Evolutionary conservation across 2,797 vertebrate species (phyloP).

Genomic region (Australoheros facetus): DNA sequence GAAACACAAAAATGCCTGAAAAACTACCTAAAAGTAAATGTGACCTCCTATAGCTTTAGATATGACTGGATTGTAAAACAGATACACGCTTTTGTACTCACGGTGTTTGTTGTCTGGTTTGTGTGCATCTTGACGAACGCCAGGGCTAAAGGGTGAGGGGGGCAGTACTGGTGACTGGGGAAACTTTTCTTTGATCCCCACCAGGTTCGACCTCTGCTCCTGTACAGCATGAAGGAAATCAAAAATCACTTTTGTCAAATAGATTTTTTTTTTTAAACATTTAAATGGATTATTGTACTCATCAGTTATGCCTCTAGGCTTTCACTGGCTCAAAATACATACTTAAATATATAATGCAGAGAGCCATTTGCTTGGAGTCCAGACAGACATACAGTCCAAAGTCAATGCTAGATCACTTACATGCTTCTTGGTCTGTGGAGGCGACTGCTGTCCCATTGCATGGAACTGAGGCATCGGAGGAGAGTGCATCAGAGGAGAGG

Average conservation of each 20-base stretch:
- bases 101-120: constrained; percentile 85
- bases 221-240: constrained; percentile 8
- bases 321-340: not conserved
- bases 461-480: constrained; percentile 89
- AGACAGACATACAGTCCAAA: not conserved
- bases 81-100: constrained; percentile 68
- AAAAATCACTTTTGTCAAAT: not conserved
- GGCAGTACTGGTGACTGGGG: constrained; percentile 85
- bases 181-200: constrained; percentile 85
- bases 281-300: not conserved
- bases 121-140: constrained; percentile 81
- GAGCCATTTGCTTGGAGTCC: not conserved
- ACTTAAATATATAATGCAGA: not conserved
- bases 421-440: constrained; percentile 88
- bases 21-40: not conserved
- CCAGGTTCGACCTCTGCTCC: constrained; percentile 77
- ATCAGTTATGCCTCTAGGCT: not conserved
- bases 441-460: constrained; percentile 84
- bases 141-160: constrained; percentile 85
- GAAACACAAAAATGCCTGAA: not conserved
- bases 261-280: not conserved
- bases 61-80: not conserved
- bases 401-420: constrained; percentile 68
- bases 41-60: not conserved
- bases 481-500: constrained; percentile 89